Evolutionary conservation across 2,888 invertebrate genomes (phyloP), one percentile per base, ranked within the genome.

Genomic region (Phragmatobia fuliginosa): DNA sequence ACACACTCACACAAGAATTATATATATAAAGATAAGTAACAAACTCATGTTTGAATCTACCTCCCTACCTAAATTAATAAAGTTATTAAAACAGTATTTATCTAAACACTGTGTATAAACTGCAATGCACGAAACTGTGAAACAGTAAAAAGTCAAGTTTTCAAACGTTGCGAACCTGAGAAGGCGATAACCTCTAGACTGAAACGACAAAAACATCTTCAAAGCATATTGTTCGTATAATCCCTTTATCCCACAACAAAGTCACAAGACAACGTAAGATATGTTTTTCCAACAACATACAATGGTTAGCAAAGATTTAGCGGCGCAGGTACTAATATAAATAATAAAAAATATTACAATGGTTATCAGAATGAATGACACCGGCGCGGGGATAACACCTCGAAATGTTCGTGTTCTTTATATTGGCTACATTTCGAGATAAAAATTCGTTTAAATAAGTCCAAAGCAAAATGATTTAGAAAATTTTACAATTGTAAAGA

Each of bases 341-440:
- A 69, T 65, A 69, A 65, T 64, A 65, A 68, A 66, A 63, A 68
- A 49, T 65, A 65, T 69, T 69, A 62, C 38, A 78, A 79, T 70
- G 60, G 87, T 92, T 91, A 92, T 92, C 91, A 91, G 87, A 90
- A 91, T 85, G 87, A 91, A 92, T 88, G 91, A 87, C 88, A 89
- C 81, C 85, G 85, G 86, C 79, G 80, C 71, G 49, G 75, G 81
- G 86, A 84, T 88, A 88, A 85, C 85, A 77, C 76, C 70, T 69
- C 66, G 71, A 72, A 74, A 77, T 80, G 82, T 85, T 86, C 83
- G 83, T 79, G 68, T 61, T 66, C n/a, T 31, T 36, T 28, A 28
- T 41, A 38, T 38, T 31, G 36, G n/a, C 31, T 49, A 75, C 73
- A 76, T 36, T 64, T 49, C 36, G 28, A 33, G 36, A 25, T 1